phyloP scores from a whole-genome alignment of 2,797 vertebrate species.

The Sebastes umbrosus region DNA sequence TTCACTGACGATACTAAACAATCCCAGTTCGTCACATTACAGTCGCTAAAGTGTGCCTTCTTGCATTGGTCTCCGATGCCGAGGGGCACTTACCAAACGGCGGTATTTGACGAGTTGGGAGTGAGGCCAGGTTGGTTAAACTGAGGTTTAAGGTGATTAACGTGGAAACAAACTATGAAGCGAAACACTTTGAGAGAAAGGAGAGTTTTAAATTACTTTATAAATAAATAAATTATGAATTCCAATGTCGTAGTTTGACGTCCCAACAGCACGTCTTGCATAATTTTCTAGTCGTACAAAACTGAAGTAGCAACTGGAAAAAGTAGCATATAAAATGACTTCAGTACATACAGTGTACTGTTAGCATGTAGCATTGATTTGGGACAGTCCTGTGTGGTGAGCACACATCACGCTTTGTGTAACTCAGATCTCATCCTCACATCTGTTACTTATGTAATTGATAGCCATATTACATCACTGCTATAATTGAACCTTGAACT shows the following conservation, averaged over 20 bases:
- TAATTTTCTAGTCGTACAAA: not conserved
- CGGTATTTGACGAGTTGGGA: too few relatives aligned
- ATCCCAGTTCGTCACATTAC: too few relatives aligned
- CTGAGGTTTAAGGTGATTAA: not conserved
- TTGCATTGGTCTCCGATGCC: too few relatives aligned
- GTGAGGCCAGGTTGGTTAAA: not conserved
- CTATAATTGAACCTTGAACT: not conserved
- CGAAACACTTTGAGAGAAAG: not conserved
- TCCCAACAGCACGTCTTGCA: not conserved
- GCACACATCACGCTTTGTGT: not conserved
- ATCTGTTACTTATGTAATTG: not conserved
- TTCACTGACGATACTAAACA: too few relatives aligned
- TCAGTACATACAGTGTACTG: not conserved
- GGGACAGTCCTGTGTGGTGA: not conserved
- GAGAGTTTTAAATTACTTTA: not conserved
- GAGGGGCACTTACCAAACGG: too few relatives aligned
- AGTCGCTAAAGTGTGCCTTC: too few relatives aligned
- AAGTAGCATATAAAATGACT: not conserved
- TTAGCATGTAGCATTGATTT: not conserved
- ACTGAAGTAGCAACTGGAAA: not conserved
- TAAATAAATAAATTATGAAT: not conserved
- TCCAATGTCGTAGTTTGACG: not conserved
- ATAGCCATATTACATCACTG: not conserved
- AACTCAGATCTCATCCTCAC: not conserved
- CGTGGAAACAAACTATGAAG: not conserved